A percentile compares a stretch with the other conserved stretches of the same genome.
Conservation (phyloP, 2,113 vertebrate genomes). For the Acanthochromis polyacanthus region DNA sequence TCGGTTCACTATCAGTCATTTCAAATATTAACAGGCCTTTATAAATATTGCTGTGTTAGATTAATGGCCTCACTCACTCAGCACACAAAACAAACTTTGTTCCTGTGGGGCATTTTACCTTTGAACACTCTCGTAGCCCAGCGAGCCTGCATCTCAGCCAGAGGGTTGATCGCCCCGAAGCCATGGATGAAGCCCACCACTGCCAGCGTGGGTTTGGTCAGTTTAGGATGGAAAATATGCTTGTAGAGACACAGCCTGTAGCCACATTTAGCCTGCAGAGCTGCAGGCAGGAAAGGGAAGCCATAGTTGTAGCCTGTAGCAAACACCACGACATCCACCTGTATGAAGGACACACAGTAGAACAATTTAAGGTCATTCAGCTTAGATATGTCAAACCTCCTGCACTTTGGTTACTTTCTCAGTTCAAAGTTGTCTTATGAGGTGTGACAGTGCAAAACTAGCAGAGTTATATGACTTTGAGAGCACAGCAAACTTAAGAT, state of each 20-base stretch:
- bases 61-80: no score
- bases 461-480: no score
- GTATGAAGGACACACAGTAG: neutral
- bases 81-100: no score
- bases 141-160: slow-evolving; percentile 90
- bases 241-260: slow-evolving; percentile 87
- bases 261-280: slow-evolving; percentile 79
- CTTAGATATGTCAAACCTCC: no score
- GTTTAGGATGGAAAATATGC: slow-evolving; percentile 84
- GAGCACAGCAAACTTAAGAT: no score
- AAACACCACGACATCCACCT: slow-evolving; percentile 88
- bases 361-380: no score
- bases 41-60: no score
- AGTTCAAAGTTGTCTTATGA: no score
- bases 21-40: no score
- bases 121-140: slow-evolving; percentile 89
- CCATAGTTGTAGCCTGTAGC: slow-evolving; percentile 90
- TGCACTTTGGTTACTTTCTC: no score
- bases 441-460: no score
- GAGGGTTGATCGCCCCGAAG: slow-evolving; percentile 87
- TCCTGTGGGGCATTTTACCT: slow-evolving; percentile 76
- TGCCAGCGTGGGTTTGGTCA: slow-evolving; percentile 88
- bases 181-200: slow-evolving; percentile 88
- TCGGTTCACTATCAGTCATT: no score
- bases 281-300: slow-evolving; percentile 89